Conservation (phyloP, 2,797 vertebrate species). For the Thalassophryne amazonica region DNA sequence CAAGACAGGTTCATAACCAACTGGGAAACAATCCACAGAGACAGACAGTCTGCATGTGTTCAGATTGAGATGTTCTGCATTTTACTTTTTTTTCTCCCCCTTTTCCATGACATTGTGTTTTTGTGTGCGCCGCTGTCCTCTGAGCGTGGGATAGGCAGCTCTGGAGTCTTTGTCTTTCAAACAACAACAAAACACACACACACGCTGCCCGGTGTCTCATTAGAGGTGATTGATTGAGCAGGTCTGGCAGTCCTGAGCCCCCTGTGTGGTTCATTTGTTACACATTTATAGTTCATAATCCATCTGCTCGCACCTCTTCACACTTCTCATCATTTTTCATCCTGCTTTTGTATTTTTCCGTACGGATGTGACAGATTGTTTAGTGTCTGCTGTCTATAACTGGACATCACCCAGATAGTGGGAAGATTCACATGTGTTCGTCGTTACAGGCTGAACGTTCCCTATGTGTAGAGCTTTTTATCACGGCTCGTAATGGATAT, state of each 20-base stretch:
- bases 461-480: slow-evolving; percentile 33
- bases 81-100: background rate
- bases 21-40: slow-evolving; percentile 1
- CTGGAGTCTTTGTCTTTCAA: slow-evolving; percentile 24
- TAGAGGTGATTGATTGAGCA: slow-evolving; percentile 72
- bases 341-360: slow-evolving; percentile 56
- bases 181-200: no score
- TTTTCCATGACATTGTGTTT: background rate
- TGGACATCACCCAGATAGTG: slow-evolving; percentile 42
- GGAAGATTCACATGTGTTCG: slow-evolving; percentile 60
- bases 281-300: slow-evolving; percentile 74
- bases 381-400: slow-evolving; percentile 44
- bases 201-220: slow-evolving; percentile 64
- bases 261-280: slow-evolving; percentile 68
- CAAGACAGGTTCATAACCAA: no score
- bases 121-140: background rate
- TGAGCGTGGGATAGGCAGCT: background rate
- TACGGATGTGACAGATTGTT: slow-evolving; percentile 48
- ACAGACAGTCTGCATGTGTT: background rate
- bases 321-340: slow-evolving; percentile 52
- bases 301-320: slow-evolving; percentile 68
- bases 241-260: slow-evolving; percentile 58
- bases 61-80: background rate
- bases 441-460: slow-evolving; percentile 43
- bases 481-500: slow-evolving; percentile 28